Percentiles rank a stretch among this genome's conserved stretches.
Evolutionary conservation across 2,797 vertebrate species (phyloP).

Genomic region (Gymnopithys bicolor): DNA sequence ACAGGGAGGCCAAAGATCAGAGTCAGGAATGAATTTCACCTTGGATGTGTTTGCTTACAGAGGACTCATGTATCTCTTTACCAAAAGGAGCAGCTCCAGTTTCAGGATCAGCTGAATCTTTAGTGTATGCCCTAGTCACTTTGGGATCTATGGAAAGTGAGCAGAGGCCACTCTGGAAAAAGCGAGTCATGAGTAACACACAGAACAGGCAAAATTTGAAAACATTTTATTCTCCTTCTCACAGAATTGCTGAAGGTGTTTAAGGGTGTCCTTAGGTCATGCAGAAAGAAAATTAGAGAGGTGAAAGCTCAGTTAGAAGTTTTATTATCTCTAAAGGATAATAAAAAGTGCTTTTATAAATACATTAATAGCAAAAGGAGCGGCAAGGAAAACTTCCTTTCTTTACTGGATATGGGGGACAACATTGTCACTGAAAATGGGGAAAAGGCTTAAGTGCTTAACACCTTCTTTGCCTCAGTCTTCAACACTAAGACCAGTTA

Average conservation of each 20-base stretch:
- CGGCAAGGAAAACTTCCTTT: background rate
- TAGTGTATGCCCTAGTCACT: background rate
- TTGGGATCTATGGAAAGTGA: background rate
- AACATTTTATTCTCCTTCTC: background rate
- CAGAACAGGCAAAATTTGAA: background rate
- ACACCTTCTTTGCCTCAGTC: background rate
- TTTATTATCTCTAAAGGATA: background rate
- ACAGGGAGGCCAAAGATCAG: background rate
- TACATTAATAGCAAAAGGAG: background rate
- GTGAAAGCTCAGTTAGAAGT: no score
- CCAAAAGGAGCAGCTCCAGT: constrained; percentile 6
- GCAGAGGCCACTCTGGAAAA: background rate
- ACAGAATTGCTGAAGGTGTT: background rate
- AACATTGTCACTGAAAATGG: background rate
- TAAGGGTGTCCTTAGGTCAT: no score
- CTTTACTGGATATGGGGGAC: background rate
- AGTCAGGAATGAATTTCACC: constrained; percentile 27
- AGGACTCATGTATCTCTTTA: background rate
- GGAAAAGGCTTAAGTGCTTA: background rate
- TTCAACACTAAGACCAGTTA: background rate
- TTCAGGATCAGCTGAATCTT: constrained; percentile 49
- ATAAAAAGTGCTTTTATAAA: background rate
- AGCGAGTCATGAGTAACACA: background rate
- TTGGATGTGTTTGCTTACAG: background rate
- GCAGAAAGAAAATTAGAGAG: no score